Evolutionary conservation across 2,113 vertebrate genomes (phyloP).

Genomic region (Electrona antarctica): DNA sequence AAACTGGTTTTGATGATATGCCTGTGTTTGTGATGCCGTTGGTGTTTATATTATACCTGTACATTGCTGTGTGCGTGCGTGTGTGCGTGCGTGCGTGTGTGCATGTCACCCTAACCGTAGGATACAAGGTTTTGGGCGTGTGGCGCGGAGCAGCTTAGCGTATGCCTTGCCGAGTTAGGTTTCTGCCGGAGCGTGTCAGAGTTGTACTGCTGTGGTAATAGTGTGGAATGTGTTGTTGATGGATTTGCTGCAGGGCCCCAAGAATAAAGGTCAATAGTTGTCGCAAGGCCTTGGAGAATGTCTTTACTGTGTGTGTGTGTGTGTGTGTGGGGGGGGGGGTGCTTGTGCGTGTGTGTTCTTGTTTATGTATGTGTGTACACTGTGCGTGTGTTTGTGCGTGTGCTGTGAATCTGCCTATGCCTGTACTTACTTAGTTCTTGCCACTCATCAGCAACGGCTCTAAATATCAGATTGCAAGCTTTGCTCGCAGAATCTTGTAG

Average conservation of each 20-base stretch:
- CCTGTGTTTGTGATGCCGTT: no score
- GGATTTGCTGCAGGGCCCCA: neutral
- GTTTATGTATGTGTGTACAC: no score
- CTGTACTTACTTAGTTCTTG: no score
- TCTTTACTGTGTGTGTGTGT: neutral
- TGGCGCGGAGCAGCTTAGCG: neutral
- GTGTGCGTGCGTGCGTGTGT: neutral
- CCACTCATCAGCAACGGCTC: neutral
- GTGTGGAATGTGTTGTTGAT: constrained; percentile 14
- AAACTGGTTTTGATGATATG: no score
- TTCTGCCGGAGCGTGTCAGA: neutral
- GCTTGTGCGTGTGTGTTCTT: no score
- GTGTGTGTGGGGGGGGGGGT: neutral
- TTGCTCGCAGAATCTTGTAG: neutral
- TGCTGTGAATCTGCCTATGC: neutral
- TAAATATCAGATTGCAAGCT: constrained; percentile 1
- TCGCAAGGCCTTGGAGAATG: no score
- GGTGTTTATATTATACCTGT: no score
- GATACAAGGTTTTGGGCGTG: neutral
- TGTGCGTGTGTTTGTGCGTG: neutral
- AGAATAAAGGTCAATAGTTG: neutral
- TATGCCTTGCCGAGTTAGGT: neutral
- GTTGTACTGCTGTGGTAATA: neutral
- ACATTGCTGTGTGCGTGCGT: neutral
- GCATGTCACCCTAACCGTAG: neutral